Base-by-base conservation (phyloP, 2,888 invertebrate species). In the Trissolcus brochymenae region DNA sequence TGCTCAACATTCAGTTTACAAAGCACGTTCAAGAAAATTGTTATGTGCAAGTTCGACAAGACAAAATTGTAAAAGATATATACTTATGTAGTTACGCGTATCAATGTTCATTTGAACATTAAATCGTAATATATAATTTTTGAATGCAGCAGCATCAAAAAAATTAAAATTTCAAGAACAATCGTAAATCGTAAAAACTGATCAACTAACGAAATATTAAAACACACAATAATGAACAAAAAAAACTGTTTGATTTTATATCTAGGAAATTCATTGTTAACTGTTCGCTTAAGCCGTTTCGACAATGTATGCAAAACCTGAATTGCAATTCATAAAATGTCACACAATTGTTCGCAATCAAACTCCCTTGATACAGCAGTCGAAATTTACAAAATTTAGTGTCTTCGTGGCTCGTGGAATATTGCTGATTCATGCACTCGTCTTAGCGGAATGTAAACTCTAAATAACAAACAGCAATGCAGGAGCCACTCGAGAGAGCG, bases 351-450 rank as follows among this genome's bases (percentile, higher is more conserved):
- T 61, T 49, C 60, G 60, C 60, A 55, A 68, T 60, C 68, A 68
- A 68, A 53, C 19, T 21, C 7, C 51, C 43, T 43, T 43, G 51
- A 50, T 53, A 29, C 40, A 11, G 56, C 56, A 50, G 50, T 46
- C 25, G 41, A 62, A 71, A 56, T 57, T 50, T 55, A 55, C 51
- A 51, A 56, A 71, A 56, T 70, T 55, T 51, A 51, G 43, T 19
- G 49, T 16, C 35, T n/a, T 61, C 16, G 56, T 53, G 41, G 56
- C 64, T 53, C 64, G 6, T 35, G 57, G 57, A 61, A 53, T 53
- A 71, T 59, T 40, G 53, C 59, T 62, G 70, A 62, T 70, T 62
- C 51, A 50, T 46, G 56, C 13, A 70, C 62, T 62, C 62, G 61
- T 62, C 57, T 71, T 64, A 64, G 50, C 56, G 11, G n/a, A 73